Conservation (phyloP, 2,113 vertebrate genomes). For the Mobula hypostoma region DNA sequence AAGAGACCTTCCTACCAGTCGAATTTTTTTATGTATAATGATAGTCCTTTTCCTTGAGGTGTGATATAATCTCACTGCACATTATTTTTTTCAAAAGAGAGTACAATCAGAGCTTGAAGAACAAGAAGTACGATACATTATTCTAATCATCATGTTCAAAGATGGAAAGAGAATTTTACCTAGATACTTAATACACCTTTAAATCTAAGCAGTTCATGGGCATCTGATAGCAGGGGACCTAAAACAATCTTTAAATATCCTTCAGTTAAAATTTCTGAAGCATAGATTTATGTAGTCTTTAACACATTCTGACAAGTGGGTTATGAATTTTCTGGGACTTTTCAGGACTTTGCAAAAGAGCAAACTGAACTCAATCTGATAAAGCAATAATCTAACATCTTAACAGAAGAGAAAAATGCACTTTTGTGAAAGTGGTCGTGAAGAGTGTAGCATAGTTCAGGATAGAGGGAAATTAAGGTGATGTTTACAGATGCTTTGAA, state of each 20-base stretch:
- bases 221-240: background rate
- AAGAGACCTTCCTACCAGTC: background rate
- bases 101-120: background rate
- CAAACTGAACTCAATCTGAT: too few relatives aligned
- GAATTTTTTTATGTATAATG: background rate
- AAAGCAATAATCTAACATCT: background rate
- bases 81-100: background rate
- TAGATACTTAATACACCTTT: background rate
- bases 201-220: background rate
- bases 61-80: background rate
- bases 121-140: background rate
- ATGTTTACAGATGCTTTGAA: background rate
- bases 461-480: background rate
- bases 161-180: background rate
- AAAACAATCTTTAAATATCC: background rate
- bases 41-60: background rate
- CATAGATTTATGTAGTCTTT: background rate
- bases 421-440: background rate
- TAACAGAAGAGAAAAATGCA: background rate
- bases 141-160: background rate
- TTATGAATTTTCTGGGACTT: background rate
- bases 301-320: background rate
- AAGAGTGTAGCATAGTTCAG: background rate
- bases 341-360: background rate
- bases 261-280: background rate